Conservation (phyloP, 2,113 vertebrate species). For the Sialia sialis region DNA sequence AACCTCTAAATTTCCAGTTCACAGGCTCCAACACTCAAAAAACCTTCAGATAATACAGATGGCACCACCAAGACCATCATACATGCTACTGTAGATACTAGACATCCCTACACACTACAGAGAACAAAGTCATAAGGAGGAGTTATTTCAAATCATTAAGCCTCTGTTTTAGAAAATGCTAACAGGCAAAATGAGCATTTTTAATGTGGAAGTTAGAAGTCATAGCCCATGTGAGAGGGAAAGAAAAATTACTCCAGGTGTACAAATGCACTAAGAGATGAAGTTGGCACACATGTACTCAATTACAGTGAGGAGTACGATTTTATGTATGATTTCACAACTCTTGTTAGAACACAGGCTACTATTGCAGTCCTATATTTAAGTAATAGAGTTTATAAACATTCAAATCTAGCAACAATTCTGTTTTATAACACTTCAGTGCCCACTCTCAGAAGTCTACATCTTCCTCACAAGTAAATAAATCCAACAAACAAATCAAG, state of each 20-base stretch:
- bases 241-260: background rate
- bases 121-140: background rate
- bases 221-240: accelerated
- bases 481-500: background rate
- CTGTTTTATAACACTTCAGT: background rate
- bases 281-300: background rate
- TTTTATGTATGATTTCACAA: background rate
- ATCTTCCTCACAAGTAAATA: background rate
- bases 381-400: background rate
- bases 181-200: background rate
- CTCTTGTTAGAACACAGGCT: background rate
- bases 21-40: background rate
- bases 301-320: background rate
- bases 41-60: background rate
- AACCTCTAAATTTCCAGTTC: background rate
- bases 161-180: background rate
- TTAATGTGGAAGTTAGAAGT: background rate
- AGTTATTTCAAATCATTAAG: background rate
- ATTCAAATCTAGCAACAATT: background rate
- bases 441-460: background rate
- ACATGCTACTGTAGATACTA: background rate
- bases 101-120: background rate
- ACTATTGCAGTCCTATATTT: background rate
- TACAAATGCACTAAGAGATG: background rate
- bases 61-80: background rate